These are phyloP conservation scores for Ophion ventricosus DNA, from an alignment of 2,888 invertebrate species.

Conservation along the genomic window DNA sequence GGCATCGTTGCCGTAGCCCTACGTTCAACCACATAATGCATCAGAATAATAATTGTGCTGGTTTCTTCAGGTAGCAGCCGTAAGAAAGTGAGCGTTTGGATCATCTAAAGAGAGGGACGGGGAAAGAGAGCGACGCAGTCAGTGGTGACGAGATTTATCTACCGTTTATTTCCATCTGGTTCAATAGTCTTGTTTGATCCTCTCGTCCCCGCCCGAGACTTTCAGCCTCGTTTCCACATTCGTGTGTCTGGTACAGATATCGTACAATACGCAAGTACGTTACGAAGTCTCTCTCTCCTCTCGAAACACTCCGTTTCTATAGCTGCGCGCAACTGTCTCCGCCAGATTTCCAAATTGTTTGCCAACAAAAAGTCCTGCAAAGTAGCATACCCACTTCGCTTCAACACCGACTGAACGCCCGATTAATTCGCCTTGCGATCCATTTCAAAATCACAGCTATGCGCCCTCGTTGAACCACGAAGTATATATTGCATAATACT, in stretches of 20 bases:
- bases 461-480: background rate
- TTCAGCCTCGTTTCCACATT: constrained; percentile 48
- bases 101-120: constrained; percentile 42
- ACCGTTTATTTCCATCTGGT: constrained; percentile 69
- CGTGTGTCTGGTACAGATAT: constrained; percentile 76
- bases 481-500: background rate
- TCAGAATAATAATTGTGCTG: too few species aligned
- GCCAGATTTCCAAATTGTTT: constrained; percentile 69
- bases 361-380: constrained; percentile 27
- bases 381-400: constrained; percentile 35
- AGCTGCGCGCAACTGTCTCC: constrained; percentile 67
- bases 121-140: constrained; percentile 74
- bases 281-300: constrained; percentile 59
- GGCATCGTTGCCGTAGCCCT: too few species aligned
- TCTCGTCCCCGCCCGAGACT: constrained; percentile 17
- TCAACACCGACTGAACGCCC: background rate
- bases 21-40: too few species aligned
- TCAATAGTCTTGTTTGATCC: constrained; percentile 74
- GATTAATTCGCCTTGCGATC: background rate
- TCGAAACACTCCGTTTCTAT: constrained; percentile 62
- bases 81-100: too few species aligned
- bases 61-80: too few species aligned
- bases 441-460: background rate
- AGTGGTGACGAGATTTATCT: constrained; percentile 79
- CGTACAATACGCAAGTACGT: constrained; percentile 77